phyloP scores from a whole-genome alignment of 2,113 vertebrate species.

The Psammodynastes pulverulentus region DNA sequence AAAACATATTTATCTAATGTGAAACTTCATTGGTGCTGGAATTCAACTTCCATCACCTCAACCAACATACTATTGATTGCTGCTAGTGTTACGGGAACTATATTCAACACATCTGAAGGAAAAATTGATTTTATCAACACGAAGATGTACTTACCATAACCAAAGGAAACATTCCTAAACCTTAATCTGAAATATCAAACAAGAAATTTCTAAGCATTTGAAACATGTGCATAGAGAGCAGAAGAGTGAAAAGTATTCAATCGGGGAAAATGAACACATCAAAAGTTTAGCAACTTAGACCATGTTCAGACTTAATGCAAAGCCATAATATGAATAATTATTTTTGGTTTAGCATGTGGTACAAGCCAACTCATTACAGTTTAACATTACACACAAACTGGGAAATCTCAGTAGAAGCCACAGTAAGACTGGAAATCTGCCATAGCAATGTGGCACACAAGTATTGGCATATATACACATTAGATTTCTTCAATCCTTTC shows the following conservation, averaged over 20 bases:
- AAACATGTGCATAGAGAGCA: neutral
- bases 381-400: neutral
- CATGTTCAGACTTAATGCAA: neutral
- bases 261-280: neutral
- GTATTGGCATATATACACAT: neutral
- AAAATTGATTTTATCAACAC: neutral
- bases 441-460: too few species aligned
- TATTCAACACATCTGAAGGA: neutral
- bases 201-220: neutral
- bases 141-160: neutral
- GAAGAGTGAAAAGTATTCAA: neutral
- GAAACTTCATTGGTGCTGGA: neutral
- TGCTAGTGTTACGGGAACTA: neutral
- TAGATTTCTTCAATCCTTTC: neutral
- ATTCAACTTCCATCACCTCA: neutral
- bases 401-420: neutral
- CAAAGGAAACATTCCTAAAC: neutral
- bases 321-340: neutral
- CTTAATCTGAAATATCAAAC: neutral
- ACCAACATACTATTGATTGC: neutral
- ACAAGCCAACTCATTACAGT: neutral
- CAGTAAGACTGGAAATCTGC: neutral
- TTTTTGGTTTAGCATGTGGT: neutral
- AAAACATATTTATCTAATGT: conserved; percentile 2
- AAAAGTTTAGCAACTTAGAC: neutral